Percentiles rank a stretch among this genome's conserved stretches.
These are phyloP conservation scores for Eulacestoma nigropectus DNA, from an alignment of 2,113 vertebrate species.

Conservation along the genomic window DNA sequence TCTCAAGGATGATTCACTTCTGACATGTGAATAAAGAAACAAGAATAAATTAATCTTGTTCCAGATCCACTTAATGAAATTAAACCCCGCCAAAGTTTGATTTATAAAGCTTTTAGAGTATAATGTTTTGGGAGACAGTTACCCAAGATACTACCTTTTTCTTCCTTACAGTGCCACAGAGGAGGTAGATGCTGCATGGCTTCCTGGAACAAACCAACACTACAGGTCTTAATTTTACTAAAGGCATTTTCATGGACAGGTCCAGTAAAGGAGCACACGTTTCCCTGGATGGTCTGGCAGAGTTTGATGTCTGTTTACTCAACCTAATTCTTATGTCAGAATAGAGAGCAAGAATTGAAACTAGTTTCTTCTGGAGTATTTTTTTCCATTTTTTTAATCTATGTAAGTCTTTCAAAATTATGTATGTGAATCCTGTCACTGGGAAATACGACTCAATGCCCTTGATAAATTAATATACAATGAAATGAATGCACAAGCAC, in stretches of 20 bases:
- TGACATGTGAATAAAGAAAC: constrained; percentile 31
- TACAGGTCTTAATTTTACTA: not conserved
- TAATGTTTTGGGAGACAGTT: not conserved
- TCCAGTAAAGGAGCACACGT: not conserved
- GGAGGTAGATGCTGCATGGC: not conserved
- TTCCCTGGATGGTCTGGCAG: not conserved
- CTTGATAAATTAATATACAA: not conserved
- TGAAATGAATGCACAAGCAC: not conserved
- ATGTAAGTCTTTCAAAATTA: not conserved
- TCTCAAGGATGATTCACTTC: constrained; percentile 20
- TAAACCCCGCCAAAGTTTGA: not conserved
- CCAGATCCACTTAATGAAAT: constrained; percentile 26
- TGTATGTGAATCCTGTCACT: not conserved
- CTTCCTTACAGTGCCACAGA: not conserved
- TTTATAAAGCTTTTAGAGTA: constrained; percentile 33
- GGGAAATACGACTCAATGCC: not conserved
- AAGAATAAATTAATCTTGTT: constrained; percentile 26
- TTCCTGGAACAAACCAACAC: not conserved
- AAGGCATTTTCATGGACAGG: not conserved
- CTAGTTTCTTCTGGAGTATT: not conserved
- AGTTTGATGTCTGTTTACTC: not conserved
- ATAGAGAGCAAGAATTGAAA: not conserved
- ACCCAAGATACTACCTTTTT: not conserved
- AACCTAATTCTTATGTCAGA: not conserved
- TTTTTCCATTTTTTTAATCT: not conserved